A percentile compares a stretch with the other conserved stretches of the same genome.
Evolutionary conservation across 2,113 vertebrate genomes (phyloP).

Genomic region (Centrocercus urophasianus): DNA sequence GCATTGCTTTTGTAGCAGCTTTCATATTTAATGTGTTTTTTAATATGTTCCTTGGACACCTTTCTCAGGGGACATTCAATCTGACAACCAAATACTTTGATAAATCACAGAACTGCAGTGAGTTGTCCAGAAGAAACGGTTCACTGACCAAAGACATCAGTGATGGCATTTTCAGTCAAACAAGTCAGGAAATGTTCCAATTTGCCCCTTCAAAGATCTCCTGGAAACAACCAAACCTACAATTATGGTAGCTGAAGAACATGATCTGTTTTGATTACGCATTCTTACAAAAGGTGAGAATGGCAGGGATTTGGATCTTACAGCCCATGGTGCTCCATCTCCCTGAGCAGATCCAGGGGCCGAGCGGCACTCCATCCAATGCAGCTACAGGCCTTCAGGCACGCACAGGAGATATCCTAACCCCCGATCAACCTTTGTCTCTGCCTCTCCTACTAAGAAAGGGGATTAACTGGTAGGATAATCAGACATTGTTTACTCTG

Average conservation of each 20-base stretch:
- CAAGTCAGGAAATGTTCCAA: background rate
- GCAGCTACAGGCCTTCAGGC: background rate
- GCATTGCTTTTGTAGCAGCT: too few relatives aligned
- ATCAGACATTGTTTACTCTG: constrained; percentile 62
- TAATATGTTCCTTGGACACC: background rate
- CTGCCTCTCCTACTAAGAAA: constrained; percentile 14
- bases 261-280: background rate
- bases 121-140: background rate
- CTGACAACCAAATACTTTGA: background rate
- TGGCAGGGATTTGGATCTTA: background rate
- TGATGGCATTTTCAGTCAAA: background rate
- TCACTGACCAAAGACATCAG: background rate
- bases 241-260: background rate
- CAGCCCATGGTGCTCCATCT: background rate
- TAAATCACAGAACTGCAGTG: background rate
- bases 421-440: background rate
- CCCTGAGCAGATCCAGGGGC: background rate
- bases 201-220: background rate
- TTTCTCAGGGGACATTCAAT: background rate
- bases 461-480: constrained; percentile 54
- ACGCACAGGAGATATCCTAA: constrained; percentile 20
- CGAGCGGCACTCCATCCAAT: background rate
- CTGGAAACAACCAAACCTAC: background rate
- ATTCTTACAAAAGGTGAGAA: background rate
- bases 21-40: background rate